Conservation (phyloP, 2,113 vertebrate species). For the Thryonomys swinderianus region DNA sequence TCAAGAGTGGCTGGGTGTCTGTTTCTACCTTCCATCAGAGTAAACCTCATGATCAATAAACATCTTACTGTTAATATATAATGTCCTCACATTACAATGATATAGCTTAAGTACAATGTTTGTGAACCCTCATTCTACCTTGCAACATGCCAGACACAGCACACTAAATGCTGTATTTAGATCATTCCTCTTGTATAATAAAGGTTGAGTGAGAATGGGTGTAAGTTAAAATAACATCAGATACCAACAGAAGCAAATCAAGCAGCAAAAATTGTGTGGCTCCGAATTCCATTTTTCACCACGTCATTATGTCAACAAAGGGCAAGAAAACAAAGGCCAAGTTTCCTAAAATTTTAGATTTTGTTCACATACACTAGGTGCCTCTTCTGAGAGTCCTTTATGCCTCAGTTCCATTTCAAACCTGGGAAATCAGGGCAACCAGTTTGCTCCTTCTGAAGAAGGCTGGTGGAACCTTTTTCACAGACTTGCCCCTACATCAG, state of each 20-base stretch:
- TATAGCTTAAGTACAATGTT: not conserved
- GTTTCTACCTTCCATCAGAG: not conserved
- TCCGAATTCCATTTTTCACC: not conserved
- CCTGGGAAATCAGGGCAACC: not conserved
- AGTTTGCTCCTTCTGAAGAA: not conserved
- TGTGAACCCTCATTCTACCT: not conserved
- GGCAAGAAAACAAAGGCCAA: not conserved
- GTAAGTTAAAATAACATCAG: not conserved
- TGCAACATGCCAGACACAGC: not conserved
- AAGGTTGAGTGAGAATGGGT: not conserved
- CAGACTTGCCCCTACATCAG: not conserved
- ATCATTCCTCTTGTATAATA: not conserved
- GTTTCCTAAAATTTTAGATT: not conserved
- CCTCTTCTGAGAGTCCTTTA: not conserved
- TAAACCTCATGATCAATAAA: not conserved
- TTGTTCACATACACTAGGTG: not conserved
- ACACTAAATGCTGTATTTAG: not conserved
- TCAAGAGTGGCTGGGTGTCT: not conserved
- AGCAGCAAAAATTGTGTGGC: not conserved
- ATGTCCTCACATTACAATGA: not conserved
- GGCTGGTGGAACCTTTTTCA: not conserved
- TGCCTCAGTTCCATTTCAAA: not conserved
- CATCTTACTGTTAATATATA: not conserved
- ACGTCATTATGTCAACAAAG: not conserved
- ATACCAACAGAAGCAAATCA: not conserved